These are phyloP conservation scores for Caenorhabditis auriculariae DNA, from an alignment of 2,888 invertebrate species.

Conservation along the genomic window DNA sequence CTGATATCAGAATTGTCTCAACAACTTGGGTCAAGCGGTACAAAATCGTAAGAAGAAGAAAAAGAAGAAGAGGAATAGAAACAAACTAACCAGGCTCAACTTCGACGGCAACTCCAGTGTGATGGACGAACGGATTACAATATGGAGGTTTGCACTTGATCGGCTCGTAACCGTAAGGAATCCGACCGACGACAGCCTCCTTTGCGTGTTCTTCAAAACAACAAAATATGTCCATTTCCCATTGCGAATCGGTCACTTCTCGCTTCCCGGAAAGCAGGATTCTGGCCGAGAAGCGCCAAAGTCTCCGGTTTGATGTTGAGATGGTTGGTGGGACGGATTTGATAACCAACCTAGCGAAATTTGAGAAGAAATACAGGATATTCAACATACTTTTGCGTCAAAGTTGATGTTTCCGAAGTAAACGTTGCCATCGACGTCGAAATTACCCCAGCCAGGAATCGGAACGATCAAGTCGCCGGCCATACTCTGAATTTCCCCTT, in stretches of 20 bases:
- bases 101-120: conserved; percentile 53
- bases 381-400: conserved; percentile 28
- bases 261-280: conserved; percentile 53
- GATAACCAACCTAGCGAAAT: conserved; percentile 43
- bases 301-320: conserved; percentile 55
- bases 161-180: conserved; percentile 59
- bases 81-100: conserved; percentile 40
- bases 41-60: too few species aligned
- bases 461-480: conserved; percentile 56
- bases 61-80: background rate
- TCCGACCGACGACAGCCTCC: conserved; percentile 50
- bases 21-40: background rate
- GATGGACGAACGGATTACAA: conserved; percentile 60
- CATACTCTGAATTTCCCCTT: too few species aligned
- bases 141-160: conserved; percentile 60
- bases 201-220: conserved; percentile 47
- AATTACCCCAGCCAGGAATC: conserved; percentile 60
- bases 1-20: too few species aligned
- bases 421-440: conserved; percentile 53
- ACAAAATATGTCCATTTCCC: background rate
- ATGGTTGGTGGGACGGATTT: conserved; percentile 52
- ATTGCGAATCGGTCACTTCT: conserved; percentile 31
- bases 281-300: conserved; percentile 46
- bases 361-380: too few species aligned
- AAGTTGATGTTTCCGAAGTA: conserved; percentile 48